Conservation (phyloP, 2,888 invertebrate species). For the Blera fallax region DNA sequence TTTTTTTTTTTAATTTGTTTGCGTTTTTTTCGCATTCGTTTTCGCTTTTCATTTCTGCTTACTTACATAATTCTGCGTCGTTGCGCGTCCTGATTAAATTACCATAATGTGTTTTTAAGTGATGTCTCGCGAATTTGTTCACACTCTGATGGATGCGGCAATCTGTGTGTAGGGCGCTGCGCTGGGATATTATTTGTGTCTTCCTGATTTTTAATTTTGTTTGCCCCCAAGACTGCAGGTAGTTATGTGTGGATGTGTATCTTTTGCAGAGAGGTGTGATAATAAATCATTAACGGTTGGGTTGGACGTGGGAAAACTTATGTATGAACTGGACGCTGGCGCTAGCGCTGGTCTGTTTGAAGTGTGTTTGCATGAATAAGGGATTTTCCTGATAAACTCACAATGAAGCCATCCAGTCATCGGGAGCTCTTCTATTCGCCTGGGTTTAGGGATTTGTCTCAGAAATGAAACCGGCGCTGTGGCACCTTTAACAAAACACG, state of each 20-base stretch:
- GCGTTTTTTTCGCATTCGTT: neutral
- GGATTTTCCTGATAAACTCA: no score
- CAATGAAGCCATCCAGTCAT: no score
- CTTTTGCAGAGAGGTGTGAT: neutral
- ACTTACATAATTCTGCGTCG: constrained; percentile 27
- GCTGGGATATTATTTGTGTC: constrained; percentile 19
- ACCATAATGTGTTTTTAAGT: constrained; percentile 69
- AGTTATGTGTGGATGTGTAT: neutral
- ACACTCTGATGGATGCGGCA: constrained; percentile 40
- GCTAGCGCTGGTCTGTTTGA: neutral
- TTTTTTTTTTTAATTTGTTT: neutral
- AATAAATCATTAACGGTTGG: neutral
- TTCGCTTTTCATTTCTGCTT: constrained; percentile 31
- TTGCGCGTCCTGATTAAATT: constrained; percentile 66
- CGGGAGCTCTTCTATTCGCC: no score
- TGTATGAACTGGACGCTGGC: no score
- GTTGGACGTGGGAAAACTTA: neutral
- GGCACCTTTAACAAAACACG: no score
- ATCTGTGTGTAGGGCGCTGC: constrained; percentile 12
- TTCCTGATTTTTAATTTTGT: constrained; percentile 31
- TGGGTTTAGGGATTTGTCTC: no score
- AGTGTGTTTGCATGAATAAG: no score
- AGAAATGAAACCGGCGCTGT: no score
- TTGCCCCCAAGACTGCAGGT: neutral
- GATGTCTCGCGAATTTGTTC: constrained; percentile 66